Conservation (phyloP, 1,140 invertebrate genomes). For the Halesus radiatus region DNA sequence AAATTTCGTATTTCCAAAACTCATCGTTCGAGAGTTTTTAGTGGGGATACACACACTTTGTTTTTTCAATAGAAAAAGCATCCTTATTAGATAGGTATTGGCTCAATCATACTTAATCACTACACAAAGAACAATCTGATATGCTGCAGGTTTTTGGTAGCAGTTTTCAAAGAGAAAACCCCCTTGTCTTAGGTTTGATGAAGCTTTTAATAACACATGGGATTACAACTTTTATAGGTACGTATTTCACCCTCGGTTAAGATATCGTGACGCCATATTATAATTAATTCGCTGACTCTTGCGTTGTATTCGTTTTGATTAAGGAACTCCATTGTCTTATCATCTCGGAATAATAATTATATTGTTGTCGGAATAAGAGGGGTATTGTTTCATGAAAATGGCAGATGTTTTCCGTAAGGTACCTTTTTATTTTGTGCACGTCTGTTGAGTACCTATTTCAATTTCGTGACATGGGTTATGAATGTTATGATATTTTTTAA, state of each 20-base stretch:
- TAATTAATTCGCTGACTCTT: neutral
- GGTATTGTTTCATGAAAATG: neutral
- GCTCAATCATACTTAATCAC: too few species aligned
- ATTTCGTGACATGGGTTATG: too few species aligned
- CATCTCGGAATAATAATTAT: neutral
- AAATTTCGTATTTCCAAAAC: too few species aligned
- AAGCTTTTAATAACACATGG: neutral
- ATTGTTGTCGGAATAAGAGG: neutral
- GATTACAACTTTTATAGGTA: neutral
- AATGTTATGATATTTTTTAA: too few species aligned
- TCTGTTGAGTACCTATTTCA: neutral
- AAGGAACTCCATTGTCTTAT: conserved; percentile 4
- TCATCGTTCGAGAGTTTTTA: too few species aligned
- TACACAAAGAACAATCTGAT: too few species aligned
- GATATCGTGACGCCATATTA: conserved; percentile 21
- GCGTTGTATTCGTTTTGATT: conserved; percentile 6
- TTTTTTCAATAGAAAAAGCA: too few species aligned
- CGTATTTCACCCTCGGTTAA: conserved; percentile 16
- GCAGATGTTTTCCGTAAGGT: conserved; percentile 17
- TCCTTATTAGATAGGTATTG: too few species aligned
- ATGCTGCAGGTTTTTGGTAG: too few species aligned
- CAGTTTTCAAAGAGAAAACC: too few species aligned
- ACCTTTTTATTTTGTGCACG: neutral
- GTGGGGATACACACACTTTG: too few species aligned
- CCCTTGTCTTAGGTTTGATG: neutral